These are phyloP conservation scores for Apotomis capreana DNA, from an alignment of 2,888 invertebrate genomes.

Conservation along the genomic window DNA sequence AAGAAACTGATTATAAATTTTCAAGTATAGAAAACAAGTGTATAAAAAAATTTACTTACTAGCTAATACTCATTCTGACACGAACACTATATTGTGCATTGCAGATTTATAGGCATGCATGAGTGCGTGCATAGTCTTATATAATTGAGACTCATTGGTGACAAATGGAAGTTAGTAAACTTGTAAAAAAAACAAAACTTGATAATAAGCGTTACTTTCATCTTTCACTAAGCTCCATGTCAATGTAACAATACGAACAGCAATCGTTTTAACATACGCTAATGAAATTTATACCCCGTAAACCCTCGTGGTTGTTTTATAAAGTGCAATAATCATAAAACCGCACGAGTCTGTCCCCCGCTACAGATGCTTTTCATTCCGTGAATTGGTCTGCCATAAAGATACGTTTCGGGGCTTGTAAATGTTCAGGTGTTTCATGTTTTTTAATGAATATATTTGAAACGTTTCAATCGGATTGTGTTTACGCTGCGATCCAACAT, in stretches of 20 bases:
- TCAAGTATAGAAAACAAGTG: no score
- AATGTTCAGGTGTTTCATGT: constrained; percentile 28
- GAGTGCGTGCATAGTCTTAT: no score
- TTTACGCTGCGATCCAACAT: no score
- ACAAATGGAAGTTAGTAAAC: no score
- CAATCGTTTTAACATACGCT: constrained; percentile 73
- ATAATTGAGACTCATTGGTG: no score
- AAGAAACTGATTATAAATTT: no score
- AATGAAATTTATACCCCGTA: constrained; percentile 81
- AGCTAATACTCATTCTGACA: no score
- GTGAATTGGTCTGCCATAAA: constrained; percentile 38
- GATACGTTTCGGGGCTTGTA: constrained; percentile 28
- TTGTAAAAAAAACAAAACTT: not conserved
- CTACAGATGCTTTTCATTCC: constrained; percentile 40
- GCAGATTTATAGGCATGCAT: no score
- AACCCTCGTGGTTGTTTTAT: constrained; percentile 74
- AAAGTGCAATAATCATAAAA: constrained; percentile 81
- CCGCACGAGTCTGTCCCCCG: constrained; percentile 48
- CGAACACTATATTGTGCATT: no score
- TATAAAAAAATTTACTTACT: no score
- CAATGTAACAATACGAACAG: constrained; percentile 60
- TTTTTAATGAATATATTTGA: constrained; percentile 8
- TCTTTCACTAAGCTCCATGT: not conserved
- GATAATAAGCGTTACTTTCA: not conserved
- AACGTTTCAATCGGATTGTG: not conserved